Evolutionary conservation across 2,888 invertebrate genomes (phyloP), one percentile per base, ranked within the genome.

Genomic region (Hirtodrosophila trivittata): DNA sequence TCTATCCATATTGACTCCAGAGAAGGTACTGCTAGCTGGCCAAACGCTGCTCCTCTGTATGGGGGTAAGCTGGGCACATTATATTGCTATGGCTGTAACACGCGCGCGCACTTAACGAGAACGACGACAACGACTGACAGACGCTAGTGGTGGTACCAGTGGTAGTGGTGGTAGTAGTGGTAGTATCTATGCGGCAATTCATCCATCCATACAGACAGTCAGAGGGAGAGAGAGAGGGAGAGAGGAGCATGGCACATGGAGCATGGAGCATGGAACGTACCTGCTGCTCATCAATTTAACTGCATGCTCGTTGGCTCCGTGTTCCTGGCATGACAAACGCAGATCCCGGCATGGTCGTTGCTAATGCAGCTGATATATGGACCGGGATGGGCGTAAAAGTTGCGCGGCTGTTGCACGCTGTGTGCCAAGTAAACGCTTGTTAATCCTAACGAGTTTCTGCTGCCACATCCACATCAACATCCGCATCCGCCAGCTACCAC

Each of bases 401-500:
- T 50, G 55, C 46, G 77, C 67, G 75, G 63, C 73, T 71, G 73
- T 80, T 76, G 81, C 80, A 78, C 73, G 70, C 80, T 56, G 60
- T 75, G 46, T 63, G 68, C 77, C 82, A 77, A 83, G 86, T 86
- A 83, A 83, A 86, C 76, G 86, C 86, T 84, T 86, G 83, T 84
- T 84, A 83, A 83, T 86, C 84, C 86, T 84, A 83, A 83, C 86
- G 83, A 83, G 86, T 86, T 86, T 84, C 72, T 67, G 59, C 63
- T 51, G 37, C 59, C 28, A n/a, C 45, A 38, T 26, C 10, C 9
- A 21, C 54, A 28, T 28, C 7, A 9, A 7, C 28, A 28, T 28
- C 14, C 42, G 33, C n/a, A 12, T 10, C 6, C 16, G 7, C n/a
- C 60, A 13, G n/a, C 32, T 9, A 32, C 14, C n/a, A 13, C 28